Base-by-base conservation (phyloP, 2,113 vertebrate genomes). In the Rynchops niger region DNA sequence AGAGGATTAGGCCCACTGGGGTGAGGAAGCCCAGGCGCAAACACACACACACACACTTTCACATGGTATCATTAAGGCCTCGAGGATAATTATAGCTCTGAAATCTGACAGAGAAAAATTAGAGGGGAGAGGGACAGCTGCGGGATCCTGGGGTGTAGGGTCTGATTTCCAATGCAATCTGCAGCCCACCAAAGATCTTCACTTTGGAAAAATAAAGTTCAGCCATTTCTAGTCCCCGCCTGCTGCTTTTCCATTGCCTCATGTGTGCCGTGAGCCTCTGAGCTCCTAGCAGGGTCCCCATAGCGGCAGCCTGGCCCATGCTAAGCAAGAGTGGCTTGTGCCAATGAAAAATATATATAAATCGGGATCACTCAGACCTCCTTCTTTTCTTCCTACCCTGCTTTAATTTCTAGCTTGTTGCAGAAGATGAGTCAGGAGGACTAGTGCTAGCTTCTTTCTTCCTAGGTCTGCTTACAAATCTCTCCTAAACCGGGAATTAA, bases 21-120 rank as follows among this genome's bases (percentile, higher is more conserved):
- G 98, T 97, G 98, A 98, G 96, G 96, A 97, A 97, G 91, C 95
- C 61, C 62, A 91, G 95, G 94, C 96, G 74, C 30, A 32, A 62
- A 61, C 56, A 27, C 40, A 45, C 97, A 96, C 97, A 98, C 94
- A 98, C 97, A 97, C 95, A 50, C 95, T 98, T 97, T 96, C 97
- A 96, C 98, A 98, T 82, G 53, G 97, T 98, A 97, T 98, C 97
- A 95, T 98, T 95, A 97, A 98, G 97, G 98, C 98, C 98, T 99
- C 98, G 98, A 93, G 98, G 98, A 98, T 99, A 99, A 99, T 99
- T 99, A 98, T 99, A 99, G 98, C 97, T 94, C 94, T 97, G 98
- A 98, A 99, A 98, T 98, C 98, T 99, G 99, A 99, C 98, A 98
- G 98, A 98, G 98, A 99, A 99, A 99, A 99, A 99, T 99, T 98